Evolutionary conservation across 2,888 invertebrate species (phyloP).

Genomic region (Pedicia rivosa): DNA sequence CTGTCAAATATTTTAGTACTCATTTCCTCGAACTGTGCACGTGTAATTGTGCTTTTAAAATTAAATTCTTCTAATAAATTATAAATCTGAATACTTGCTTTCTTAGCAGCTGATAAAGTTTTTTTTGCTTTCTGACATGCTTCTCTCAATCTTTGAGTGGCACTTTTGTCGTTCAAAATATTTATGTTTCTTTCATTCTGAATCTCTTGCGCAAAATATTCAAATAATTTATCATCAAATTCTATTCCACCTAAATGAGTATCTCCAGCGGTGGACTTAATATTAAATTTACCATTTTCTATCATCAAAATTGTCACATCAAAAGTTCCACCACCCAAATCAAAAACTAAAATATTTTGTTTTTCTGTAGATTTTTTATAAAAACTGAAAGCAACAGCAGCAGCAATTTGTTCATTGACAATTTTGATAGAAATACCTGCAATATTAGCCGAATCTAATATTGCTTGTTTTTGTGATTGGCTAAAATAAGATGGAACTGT

Average conservation of each 20-base stretch:
- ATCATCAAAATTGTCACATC: conserved; percentile 94
- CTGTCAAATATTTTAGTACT: conserved; percentile 53
- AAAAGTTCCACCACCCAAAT: conserved; percentile 92
- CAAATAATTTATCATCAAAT: conserved; percentile 81
- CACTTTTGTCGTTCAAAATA: conserved; percentile 44
- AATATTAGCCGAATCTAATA: conserved; percentile 86
- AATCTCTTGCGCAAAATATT: conserved; percentile 80
- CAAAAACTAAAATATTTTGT: conserved; percentile 65
- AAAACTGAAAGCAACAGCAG: conserved; percentile 85
- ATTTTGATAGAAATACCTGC: conserved; percentile 86
- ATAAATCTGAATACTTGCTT: conserved; percentile 59
- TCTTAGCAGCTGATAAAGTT: conserved; percentile 58
- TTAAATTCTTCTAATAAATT: conserved; percentile 60
- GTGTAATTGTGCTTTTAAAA: conserved; percentile 54
- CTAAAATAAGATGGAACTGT: conserved; percentile 89
- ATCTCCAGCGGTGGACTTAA: conserved; percentile 90
- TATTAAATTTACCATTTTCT: conserved; percentile 91
- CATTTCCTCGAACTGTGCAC: conserved; percentile 62
- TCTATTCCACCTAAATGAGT: conserved; percentile 92
- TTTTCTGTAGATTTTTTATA: conserved; percentile 74
- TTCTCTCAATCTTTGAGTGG: conserved; percentile 51
- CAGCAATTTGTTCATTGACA: conserved; percentile 87
- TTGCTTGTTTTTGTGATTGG: conserved; percentile 81
- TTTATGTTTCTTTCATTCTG: conserved; percentile 63
- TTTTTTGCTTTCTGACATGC: conserved; percentile 65